Conservation (phyloP, 53 echinoderm and acorn worm species). For the Arbacia lixula region DNA sequence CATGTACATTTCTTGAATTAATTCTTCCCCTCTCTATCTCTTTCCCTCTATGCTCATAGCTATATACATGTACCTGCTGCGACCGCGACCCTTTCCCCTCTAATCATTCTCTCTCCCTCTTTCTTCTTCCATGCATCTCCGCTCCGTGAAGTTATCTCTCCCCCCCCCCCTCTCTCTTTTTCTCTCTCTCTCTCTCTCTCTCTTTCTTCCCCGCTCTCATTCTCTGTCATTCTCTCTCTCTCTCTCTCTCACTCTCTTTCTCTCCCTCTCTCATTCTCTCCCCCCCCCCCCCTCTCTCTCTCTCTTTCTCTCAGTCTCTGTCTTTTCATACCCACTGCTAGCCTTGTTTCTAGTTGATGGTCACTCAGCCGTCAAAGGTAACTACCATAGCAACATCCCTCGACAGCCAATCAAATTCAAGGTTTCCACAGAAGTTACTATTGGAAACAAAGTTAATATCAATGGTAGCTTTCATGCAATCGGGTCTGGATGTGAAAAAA, state of each 20-base stretch:
- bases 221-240: not conserved
- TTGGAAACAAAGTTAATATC: not conserved
- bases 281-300: not conserved
- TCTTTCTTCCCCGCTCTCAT: not conserved
- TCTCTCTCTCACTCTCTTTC: not conserved
- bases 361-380: not conserved
- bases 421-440: not conserved
- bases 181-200: not conserved
- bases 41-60: too few relatives aligned
- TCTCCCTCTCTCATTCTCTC: not conserved
- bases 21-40: not conserved
- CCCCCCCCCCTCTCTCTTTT: not conserved
- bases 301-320: too few relatives aligned
- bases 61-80: too few relatives aligned
- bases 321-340: too few relatives aligned
- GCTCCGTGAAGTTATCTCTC: not conserved
- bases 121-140: not conserved
- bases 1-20: too few relatives aligned
- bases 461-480: not conserved
- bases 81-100: not conserved
- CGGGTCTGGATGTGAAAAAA: too few relatives aligned
- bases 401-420: too few relatives aligned
- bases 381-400: too few relatives aligned
- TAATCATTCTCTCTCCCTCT: not conserved
- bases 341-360: too few relatives aligned